Percentiles rank a stretch among this genome's conserved stretches.
These are phyloP conservation scores for Hippasteria phrygiana DNA, from an alignment of 53 echinoderm and acorn worm species.

Conservation along the genomic window DNA sequence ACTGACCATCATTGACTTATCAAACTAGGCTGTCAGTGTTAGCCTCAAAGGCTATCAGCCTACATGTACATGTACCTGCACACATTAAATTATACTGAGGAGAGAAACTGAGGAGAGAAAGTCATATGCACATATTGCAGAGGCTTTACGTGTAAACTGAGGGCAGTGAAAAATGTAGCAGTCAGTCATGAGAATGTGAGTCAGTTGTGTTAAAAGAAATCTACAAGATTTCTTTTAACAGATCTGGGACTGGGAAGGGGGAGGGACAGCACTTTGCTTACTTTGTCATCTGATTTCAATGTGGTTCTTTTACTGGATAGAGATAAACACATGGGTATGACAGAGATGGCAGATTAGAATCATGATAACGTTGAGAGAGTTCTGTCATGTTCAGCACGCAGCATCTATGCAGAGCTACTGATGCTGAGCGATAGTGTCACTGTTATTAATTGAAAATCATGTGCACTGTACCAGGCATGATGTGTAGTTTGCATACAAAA, in stretches of 20 bases:
- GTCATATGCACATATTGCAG: no score
- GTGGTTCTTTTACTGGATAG: conserved; percentile 3
- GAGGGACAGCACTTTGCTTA: conserved; percentile 29
- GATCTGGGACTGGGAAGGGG: background rate
- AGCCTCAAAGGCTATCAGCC: no score
- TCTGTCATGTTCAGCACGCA: background rate
- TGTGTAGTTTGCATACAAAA: no score
- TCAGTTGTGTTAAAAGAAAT: background rate
- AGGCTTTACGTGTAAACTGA: no score
- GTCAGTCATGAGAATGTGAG: background rate
- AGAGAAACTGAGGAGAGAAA: no score
- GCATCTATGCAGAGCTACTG: background rate
- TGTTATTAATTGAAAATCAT: background rate
- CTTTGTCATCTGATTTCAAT: background rate
- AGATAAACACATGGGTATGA: conserved; percentile 25
- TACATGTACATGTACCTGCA: no score
- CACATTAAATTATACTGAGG: no score
- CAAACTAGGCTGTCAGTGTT: no score
- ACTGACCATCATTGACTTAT: no score
- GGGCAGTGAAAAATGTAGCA: no score
- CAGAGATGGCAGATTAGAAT: background rate
- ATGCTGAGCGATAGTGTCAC: background rate
- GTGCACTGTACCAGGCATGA: no score
- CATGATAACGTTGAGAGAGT: background rate
- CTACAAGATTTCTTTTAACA: background rate